Evolutionary conservation across 2,888 invertebrate species (phyloP), one percentile per base, ranked within the genome.

Genomic region (Crocallis elinguaria): DNA sequence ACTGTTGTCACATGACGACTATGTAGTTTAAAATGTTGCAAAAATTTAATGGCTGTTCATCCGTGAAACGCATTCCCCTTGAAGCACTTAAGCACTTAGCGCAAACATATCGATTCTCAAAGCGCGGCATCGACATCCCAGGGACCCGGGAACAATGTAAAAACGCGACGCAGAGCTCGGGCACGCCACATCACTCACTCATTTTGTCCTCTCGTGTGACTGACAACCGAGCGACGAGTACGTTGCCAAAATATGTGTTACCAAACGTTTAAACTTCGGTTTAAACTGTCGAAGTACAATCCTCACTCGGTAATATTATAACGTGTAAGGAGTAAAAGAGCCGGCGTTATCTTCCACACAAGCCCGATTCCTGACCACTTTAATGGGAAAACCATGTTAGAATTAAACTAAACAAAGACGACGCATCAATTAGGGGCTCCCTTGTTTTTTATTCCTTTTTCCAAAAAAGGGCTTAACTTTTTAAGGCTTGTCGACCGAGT

Each of bases 381-480:
- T 92, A 92, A 92, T 92, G 92, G 92, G 89, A 89, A 91, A 92
- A 92, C 82, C 92, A 90, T 92, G 92, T 92, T 89, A 88, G 91
- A 92, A 91, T 92, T 91, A 90, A 92, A 88, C 92, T 92, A 90
- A 92, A 90, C 91, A 91, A 91, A 92, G 91, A 88, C 89, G 88
- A 92, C 89, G 91, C 92, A 92, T 92, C 92, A 92, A 92, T 92
- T 92, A 92, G 89, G 84, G 84, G 73, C 80, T 79, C 75, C 78
- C 76, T 82, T 71, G 61, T 64, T 81, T 82, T 87, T 80, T 78
- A 84, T 72, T 69, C 59, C 68, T 67, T 73, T 76, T 77, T 80
- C 74, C 70, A 67, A 82, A 88, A 86, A 90, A 84, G 84, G 84
- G 81, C 80, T 88, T 79, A 82, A 85, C 79, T 86, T 88, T 87